A percentile compares a stretch with the other conserved stretches of the same genome.
Evolutionary conservation across 2,888 invertebrate species (phyloP).

Genomic region (Spisula solida): DNA sequence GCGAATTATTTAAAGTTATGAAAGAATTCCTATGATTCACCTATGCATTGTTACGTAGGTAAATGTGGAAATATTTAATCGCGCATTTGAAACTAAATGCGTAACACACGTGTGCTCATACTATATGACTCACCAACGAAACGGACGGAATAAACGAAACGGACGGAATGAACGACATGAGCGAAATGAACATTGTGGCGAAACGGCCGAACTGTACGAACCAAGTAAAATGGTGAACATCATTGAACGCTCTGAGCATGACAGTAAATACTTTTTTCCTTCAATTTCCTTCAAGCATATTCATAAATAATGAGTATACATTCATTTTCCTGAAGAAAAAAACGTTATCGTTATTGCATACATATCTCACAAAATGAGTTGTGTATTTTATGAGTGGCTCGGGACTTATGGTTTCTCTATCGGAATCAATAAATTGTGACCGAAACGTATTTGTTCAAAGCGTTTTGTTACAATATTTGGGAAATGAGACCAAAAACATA

Average conservation of each 20-base stretch:
- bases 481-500: too few species aligned
- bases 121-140: background rate
- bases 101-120: background rate
- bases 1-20: background rate
- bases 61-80: background rate
- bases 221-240: background rate
- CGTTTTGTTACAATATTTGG: background rate
- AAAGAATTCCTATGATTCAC: constrained; percentile 13
- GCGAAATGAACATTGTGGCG: background rate
- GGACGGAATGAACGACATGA: background rate
- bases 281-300: background rate
- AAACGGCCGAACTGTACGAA: background rate
- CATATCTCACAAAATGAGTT: constrained; percentile 7
- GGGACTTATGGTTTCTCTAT: background rate
- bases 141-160: background rate
- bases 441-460: background rate
- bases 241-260: too few species aligned
- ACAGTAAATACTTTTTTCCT: background rate
- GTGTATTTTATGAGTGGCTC: background rate
- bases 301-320: constrained; percentile 9
- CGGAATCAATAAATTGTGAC: background rate
- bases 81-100: background rate
- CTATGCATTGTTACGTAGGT: background rate
- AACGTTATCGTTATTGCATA: background rate
- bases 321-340: constrained; percentile 1